Percentiles rank a stretch among this genome's conserved stretches.
phyloP scores from a whole-genome alignment of 1,140 invertebrate species.

The Sarcophaga peregrina region DNA sequence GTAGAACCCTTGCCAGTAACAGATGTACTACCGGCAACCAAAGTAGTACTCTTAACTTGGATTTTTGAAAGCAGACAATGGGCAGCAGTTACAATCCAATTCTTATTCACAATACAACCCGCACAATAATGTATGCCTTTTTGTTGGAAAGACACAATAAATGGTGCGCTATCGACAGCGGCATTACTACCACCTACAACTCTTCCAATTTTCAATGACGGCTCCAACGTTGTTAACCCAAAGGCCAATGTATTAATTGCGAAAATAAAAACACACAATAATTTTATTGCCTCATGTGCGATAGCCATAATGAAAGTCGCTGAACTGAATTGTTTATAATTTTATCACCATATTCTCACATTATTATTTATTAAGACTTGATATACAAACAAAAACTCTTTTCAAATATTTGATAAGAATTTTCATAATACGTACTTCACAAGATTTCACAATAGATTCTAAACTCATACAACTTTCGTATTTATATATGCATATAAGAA shows the following conservation, averaged over 20 bases:
- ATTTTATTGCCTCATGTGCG: not conserved
- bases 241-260: not conserved
- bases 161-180: conserved; percentile 57
- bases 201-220: conserved; percentile 48
- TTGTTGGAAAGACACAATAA: conserved; percentile 63
- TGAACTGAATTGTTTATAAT: conserved; percentile 25
- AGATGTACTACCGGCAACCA: conserved; percentile 58
- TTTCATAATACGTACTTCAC: not conserved
- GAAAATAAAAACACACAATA: not conserved
- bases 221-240: not conserved
- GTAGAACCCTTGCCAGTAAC: conserved; percentile 55
- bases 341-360: not conserved
- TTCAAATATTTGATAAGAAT: conserved; percentile 4
- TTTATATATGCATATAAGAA: no score
- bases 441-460: not conserved
- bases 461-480: not conserved
- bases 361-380: not conserved
- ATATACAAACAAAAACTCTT: not conserved
- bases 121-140: conserved; percentile 69
- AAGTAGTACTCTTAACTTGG: conserved; percentile 53
- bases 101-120: conserved; percentile 67
- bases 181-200: conserved; percentile 61
- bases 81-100: conserved; percentile 69
- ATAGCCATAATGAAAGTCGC: not conserved
- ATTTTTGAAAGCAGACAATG: conserved; percentile 59